These are phyloP conservation scores for Heliconius aoede DNA, from an alignment of 2,888 invertebrate species.

Conservation along the genomic window DNA sequence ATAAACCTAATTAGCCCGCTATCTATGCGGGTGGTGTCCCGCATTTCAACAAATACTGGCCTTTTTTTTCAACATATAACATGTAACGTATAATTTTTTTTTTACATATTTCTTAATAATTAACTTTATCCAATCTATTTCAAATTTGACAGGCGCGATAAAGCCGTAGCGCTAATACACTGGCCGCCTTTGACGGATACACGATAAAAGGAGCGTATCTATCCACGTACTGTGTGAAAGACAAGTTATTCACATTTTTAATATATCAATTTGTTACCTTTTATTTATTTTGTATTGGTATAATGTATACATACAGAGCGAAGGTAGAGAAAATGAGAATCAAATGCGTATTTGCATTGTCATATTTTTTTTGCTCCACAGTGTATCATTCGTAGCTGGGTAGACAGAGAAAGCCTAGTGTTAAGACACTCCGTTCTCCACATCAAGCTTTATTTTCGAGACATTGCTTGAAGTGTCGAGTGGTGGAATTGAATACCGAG, in stretches of 20 bases:
- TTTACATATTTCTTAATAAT: constrained; percentile 50
- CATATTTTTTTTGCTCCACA: not conserved
- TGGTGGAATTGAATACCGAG: no score
- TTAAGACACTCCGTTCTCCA: no score
- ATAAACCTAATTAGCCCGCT: constrained; percentile 11
- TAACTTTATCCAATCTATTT: constrained; percentile 66
- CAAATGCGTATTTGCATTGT: not conserved
- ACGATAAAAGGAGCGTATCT: constrained; percentile 54
- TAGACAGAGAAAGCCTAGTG: no score
- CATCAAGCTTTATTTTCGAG: no score
- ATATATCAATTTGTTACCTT: constrained; percentile 5
- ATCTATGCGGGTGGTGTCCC: constrained; percentile 20
- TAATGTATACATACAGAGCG: not conserved
- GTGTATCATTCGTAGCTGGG: no score
- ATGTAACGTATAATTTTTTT: constrained; percentile 27
- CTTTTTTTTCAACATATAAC: not conserved
- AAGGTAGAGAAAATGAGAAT: not conserved
- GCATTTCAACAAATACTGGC: constrained; percentile 20
- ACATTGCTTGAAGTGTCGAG: no score
- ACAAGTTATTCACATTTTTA: constrained; percentile 19
- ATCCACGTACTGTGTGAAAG: constrained; percentile 38
- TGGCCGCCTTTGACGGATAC: constrained; percentile 57
- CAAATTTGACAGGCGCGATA: constrained; percentile 72
- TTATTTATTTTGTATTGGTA: not conserved
- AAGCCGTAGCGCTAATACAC: constrained; percentile 54